Evolutionary conservation across 2,113 vertebrate species (phyloP).

Genomic region (Chaetodon auriga): DNA sequence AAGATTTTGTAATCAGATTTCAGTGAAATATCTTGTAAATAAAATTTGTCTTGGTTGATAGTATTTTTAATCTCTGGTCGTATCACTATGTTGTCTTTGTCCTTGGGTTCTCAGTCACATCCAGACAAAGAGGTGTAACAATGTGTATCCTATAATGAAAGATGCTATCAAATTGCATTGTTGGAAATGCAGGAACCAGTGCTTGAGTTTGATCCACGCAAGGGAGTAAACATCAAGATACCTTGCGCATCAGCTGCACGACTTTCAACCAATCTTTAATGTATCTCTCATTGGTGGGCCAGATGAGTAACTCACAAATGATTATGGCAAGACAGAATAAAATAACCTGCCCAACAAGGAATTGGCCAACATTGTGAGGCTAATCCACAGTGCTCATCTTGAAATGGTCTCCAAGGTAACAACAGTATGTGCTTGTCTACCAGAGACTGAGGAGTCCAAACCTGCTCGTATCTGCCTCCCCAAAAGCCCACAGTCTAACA

Average conservation of each 20-base stretch:
- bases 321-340: neutral
- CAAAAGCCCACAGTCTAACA: slow-evolving; percentile 10
- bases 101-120: too few relatives aligned
- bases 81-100: neutral
- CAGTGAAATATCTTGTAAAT: neutral
- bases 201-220: neutral
- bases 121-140: too few relatives aligned
- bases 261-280: neutral
- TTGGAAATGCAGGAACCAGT: neutral
- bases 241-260: neutral
- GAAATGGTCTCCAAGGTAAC: slow-evolving; percentile 25
- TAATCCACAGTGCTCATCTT: neutral
- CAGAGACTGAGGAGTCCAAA: neutral
- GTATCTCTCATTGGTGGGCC: too few relatives aligned
- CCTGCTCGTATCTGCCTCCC: slow-evolving; percentile 2
- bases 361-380: neutral
- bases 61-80: neutral
- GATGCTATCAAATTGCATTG: neutral
- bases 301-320: neutral
- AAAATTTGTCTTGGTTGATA: neutral
- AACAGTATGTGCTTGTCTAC: neutral
- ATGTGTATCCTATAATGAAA: neutral
- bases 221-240: neutral
- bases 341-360: neutral
- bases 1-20: neutral